Percentiles rank a stretch among this genome's conserved stretches.
Conservation (phyloP, 2,113 vertebrate genomes). For the Ceyx melanurus region DNA sequence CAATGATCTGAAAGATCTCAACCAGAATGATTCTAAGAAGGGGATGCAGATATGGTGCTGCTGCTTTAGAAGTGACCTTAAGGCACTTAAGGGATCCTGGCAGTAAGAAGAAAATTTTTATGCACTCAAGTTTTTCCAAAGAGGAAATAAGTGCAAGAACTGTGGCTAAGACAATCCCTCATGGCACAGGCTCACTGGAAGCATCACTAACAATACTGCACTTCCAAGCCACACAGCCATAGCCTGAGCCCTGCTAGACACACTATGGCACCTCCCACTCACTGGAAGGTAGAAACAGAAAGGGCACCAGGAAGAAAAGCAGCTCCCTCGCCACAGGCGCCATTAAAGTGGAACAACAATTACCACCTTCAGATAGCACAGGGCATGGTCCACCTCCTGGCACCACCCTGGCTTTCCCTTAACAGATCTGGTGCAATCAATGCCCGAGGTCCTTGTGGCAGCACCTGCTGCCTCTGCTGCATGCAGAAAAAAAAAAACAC, state of each 20-base stretch:
- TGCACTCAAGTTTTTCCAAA: not conserved
- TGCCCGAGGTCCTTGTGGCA: not conserved
- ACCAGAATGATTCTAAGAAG: not conserved
- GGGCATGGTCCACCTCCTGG: not conserved
- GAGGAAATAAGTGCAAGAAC: not conserved
- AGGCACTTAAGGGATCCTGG: not conserved
- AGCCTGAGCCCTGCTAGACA: not conserved
- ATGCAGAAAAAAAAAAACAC: too few relatives aligned
- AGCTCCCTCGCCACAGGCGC: not conserved
- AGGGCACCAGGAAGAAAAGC: not conserved
- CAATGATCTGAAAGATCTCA: not conserved
- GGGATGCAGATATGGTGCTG: not conserved
- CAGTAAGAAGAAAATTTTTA: not conserved
- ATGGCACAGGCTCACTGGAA: not conserved
- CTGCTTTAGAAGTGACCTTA: not conserved
- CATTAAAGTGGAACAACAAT: not conserved
- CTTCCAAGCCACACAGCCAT: not conserved
- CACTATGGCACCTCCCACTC: not conserved
- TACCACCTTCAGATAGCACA: not conserved
- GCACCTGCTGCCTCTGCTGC: not conserved
- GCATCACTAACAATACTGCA: not conserved
- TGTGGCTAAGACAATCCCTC: fast-evolving
- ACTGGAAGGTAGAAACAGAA: not conserved
- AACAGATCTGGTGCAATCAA: not conserved
- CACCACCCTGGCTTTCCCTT: not conserved